Base-by-base conservation (phyloP, 2,113 vertebrate genomes). In the Pheucticus melanocephalus region DNA sequence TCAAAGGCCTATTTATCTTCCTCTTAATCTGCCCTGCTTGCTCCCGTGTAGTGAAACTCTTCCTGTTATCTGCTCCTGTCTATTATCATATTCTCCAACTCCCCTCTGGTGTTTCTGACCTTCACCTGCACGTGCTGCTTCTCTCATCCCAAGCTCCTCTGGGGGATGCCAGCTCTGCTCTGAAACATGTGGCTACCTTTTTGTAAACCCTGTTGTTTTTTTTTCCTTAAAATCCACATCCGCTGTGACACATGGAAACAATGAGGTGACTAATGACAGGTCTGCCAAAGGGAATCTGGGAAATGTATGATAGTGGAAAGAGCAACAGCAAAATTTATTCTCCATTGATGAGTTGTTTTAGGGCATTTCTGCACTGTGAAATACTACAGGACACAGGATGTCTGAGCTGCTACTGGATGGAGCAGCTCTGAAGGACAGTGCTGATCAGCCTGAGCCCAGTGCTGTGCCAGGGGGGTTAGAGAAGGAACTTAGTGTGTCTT, bases 1-100 rank as follows among this genome's bases (percentile, higher is more conserved):
- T 95, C 93, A 93, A 94, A 96, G 68, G 35, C 31, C 64, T 86
- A 68, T 95, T 96, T 95, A 94, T 96, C 94, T 95, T 93, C 56
- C 25, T 57, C 79, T 88, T 88, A 51, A 93, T 86, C 92, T 94
- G 91, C 80, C 79, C 64, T 44, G 71, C 85, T 94, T 77, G 71
- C 63, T 93, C 60, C 28, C 25, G 15, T 77, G 87, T 85, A 91
- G 33, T 85, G 78, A 82, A 95, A 92, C 78, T 83, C 77, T 24
- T 37, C 33, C 70, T 83, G 64, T 86, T 92, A 92, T 77, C 92
- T 93, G 63, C 59, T 96, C 66, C 82, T 95, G 84, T 66, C 71
- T 96, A 44, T 95, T 86, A 83, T 88, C 85, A 70, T 75, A 86
- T 64, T 71, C 81, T 77, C 71, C 82, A 73, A 8, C 71, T 78